Evolutionary conservation across 2,797 vertebrate species (phyloP).

Genomic region (Scomberomorus guttatus): DNA sequence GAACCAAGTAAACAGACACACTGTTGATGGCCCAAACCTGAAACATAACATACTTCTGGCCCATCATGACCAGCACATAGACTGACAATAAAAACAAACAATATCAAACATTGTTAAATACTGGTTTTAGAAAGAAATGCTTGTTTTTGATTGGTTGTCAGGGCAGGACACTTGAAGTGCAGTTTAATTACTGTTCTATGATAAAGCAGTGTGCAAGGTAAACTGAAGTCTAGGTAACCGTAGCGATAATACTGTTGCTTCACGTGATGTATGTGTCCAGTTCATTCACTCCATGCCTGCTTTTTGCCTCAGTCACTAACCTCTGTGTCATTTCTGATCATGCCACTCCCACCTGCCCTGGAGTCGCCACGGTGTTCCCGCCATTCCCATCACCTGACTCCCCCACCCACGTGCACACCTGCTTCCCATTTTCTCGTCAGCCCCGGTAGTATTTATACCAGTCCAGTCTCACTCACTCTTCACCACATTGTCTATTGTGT

Average conservation of each 20-base stretch:
- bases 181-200: neutral
- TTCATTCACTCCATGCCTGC: too few species aligned
- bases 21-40: slow-evolving; percentile 1
- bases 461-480: too few species aligned
- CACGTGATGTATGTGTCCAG: too few species aligned
- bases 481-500: too few species aligned
- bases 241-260: neutral
- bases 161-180: neutral
- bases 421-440: too few species aligned
- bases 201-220: neutral
- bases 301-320: too few species aligned
- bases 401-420: too few species aligned
- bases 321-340: too few species aligned
- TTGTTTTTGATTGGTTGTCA: neutral
- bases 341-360: too few species aligned
- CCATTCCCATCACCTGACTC: too few species aligned
- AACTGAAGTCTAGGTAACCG: neutral
- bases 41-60: neutral
- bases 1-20: slow-evolving; percentile 13
- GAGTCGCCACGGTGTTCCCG: too few species aligned
- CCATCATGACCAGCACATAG: slow-evolving; percentile 8
- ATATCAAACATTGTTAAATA: neutral
- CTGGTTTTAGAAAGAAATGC: neutral
- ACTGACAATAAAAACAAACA: neutral
- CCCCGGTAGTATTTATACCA: too few species aligned